Conservation (phyloP, 1,140 invertebrate species). For the Drosophila pandora region DNA sequence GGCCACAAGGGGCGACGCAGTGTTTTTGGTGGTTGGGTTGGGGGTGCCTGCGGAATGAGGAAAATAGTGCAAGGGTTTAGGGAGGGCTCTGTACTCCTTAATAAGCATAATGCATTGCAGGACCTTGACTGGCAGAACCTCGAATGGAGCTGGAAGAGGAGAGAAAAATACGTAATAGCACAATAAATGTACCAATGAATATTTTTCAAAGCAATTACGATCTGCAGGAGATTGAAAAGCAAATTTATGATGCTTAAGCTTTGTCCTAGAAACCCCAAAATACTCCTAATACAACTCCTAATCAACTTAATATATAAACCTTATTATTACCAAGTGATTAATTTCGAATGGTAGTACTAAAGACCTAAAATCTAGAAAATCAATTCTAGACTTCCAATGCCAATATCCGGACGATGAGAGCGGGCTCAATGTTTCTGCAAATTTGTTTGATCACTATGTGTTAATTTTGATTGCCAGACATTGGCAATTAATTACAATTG, state of each 20-base stretch:
- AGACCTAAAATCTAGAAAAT: background rate
- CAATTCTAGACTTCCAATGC: background rate
- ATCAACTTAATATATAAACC: background rate
- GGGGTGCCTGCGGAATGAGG: conserved; percentile 7
- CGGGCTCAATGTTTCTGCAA: conserved; percentile 16
- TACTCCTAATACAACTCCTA: background rate
- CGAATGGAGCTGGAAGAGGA: background rate
- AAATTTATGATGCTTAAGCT: no score
- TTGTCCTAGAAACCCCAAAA: no score
- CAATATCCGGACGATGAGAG: background rate
- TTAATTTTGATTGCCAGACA: conserved; percentile 66
- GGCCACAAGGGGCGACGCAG: conserved; percentile 9
- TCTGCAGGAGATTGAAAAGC: background rate
- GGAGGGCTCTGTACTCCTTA: conserved; percentile 36
- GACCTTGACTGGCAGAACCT: conserved; percentile 47
- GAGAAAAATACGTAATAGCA: conserved; percentile 27
- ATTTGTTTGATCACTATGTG: conserved; percentile 37
- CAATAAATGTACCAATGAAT: conserved; percentile 11
- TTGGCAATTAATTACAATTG: conserved; percentile 67
- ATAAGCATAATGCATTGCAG: conserved; percentile 71
- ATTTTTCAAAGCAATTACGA: background rate
- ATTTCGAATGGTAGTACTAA: no score
- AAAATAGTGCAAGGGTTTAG: conserved; percentile 37
- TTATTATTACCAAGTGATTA: background rate
- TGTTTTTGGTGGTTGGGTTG: background rate